These are phyloP conservation scores for Paraplagusia blochii DNA, from an alignment of 2,113 vertebrate species.

Conservation along the genomic window DNA sequence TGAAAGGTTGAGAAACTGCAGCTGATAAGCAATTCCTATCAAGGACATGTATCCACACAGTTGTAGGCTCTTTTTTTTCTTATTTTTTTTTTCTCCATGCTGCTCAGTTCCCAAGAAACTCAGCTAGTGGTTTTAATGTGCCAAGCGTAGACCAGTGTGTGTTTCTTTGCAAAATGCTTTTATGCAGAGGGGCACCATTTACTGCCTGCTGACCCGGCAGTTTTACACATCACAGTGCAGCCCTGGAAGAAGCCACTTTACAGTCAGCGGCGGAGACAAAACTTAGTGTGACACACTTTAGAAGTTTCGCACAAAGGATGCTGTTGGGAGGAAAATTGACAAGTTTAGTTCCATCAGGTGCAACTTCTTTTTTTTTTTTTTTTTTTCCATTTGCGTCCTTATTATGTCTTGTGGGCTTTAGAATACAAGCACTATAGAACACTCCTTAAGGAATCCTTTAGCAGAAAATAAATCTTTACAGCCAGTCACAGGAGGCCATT, in stretches of 20 bases:
- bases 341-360: neutral
- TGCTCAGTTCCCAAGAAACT: constrained; percentile 39
- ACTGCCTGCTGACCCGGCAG: constrained; percentile 73
- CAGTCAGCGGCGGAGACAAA: constrained; percentile 44
- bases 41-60: too few species aligned
- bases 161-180: constrained; percentile 70
- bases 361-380: too few species aligned
- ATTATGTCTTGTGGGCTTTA: too few species aligned
- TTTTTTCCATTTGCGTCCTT: too few species aligned
- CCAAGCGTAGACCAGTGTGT: constrained; percentile 10
- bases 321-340: neutral
- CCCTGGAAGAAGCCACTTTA: constrained; percentile 68
- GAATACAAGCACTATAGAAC: too few species aligned
- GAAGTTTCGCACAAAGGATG: constrained; percentile 34
- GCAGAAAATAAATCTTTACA: too few species aligned
- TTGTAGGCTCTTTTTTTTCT: too few species aligned
- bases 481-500: too few species aligned
- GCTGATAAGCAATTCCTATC: neutral
- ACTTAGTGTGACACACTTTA: constrained; percentile 46
- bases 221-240: constrained; percentile 41
- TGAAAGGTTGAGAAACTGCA: neutral
- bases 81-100: constrained; percentile 30
- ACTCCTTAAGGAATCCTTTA: too few species aligned
- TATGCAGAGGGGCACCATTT: constrained; percentile 69
- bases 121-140: constrained; percentile 53